Base-by-base conservation (phyloP, 2,113 vertebrate species). In the Dryoscopus gambensis region DNA sequence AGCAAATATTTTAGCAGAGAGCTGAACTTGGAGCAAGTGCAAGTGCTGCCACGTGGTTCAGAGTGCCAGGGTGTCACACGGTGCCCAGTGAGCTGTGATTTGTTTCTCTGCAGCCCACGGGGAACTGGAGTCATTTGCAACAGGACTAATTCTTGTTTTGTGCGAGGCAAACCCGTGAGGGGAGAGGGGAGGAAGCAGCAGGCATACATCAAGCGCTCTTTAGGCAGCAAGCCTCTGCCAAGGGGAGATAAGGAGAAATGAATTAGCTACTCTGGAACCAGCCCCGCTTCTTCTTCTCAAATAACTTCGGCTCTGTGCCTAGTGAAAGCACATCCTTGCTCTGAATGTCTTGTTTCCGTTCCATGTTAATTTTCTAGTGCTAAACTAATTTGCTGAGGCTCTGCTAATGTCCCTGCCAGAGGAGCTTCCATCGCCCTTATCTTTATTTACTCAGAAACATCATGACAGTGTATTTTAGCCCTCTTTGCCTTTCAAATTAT, bases 221-320 rank as follows among this genome's bases (percentile, higher is more conserved):
- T 25, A 85, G 70, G 77, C 91, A 77, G 78, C 55, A 14, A 85
- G 71, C 40, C 87, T 53, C 95, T 95, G 97, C 94, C 96, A 96
- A 93, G 53, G 49, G 74, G 77, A 96, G 97, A 96, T 97, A 97
- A 97, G 95, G 88, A 76, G 62, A 88, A 86, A 96, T 91, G 87
- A 96, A 97, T 96, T 77, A 94, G 84, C 78, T 96, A 24, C 71
- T 95, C 88, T 96, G 95, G 90, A 95, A 92, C 89, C 79, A 93
- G 67, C 91, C 86, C 91, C 13, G 10, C 87, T 89, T 33, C 86
- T 89, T 63, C 90, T 75, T 91, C 89, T 94, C 57, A 86, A 97
- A 74, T 60, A 62, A 57, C 70, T 89, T 86, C 14, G 14, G 89
- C 94, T 93, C 87, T 11, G 84, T 90, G 92, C 94, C 96, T 86